Evolutionary conservation across 2,888 invertebrate genomes (phyloP).

Genomic region (Nowickia ferox): DNA sequence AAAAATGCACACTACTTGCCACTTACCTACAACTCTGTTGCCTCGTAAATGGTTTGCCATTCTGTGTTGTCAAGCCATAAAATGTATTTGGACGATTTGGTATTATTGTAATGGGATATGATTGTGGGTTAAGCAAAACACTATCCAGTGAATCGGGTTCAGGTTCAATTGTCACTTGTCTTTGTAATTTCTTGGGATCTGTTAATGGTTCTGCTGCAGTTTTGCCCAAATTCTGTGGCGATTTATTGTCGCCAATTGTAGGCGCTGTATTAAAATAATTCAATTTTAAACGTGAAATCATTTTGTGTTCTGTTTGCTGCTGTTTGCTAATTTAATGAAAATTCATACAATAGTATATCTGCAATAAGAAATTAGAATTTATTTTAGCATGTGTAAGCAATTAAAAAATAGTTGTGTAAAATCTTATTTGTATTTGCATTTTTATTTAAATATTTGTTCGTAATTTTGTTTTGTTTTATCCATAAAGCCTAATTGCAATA

Average conservation of each 20-base stretch:
- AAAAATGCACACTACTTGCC: neutral
- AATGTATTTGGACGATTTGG: constrained; percentile 81
- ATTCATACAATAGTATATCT: constrained; percentile 27
- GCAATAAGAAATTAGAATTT: constrained; percentile 12
- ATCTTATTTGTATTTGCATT: neutral
- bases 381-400: constrained; percentile 9
- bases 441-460: constrained; percentile 1
- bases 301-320: constrained; percentile 41
- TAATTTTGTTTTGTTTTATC: neutral
- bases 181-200: constrained; percentile 68
- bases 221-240: constrained; percentile 37
- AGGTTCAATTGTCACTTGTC: constrained; percentile 80
- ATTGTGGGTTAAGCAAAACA: constrained; percentile 82
- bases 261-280: constrained; percentile 67
- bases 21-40: constrained; percentile 82
- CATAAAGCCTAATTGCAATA: neutral
- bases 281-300: constrained; percentile 70
- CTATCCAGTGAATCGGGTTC: constrained; percentile 83
- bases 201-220: constrained; percentile 13
- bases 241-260: constrained; percentile 29
- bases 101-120: constrained; percentile 82
- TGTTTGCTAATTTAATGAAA: neutral
- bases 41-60: constrained; percentile 79
- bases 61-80: constrained; percentile 78
- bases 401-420: constrained; percentile 6